Base-by-base conservation (phyloP, 2,888 invertebrate genomes). In the Diloba caeruleocephala region DNA sequence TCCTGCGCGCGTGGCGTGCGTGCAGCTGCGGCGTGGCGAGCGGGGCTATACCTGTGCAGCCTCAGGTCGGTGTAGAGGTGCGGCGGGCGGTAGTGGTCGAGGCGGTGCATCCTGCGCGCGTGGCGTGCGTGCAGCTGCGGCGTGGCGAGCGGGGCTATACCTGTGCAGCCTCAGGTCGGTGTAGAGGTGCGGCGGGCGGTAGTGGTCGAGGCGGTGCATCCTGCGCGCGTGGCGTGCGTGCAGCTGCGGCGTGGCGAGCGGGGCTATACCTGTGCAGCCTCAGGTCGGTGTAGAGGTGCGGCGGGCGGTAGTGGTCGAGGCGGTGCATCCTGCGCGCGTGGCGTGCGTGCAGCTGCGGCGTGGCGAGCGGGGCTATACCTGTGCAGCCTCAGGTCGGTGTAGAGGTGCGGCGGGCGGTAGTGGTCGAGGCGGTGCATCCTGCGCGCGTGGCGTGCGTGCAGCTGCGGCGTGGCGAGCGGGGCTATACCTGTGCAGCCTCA, bases 401-500 rank as follows among this genome's bases (percentile, higher is more conserved):
- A 26, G 10, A 26, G 26, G 10, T 63, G 59, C 50, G 71, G 71
- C 64, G 59, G 33, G 6, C 38, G 12, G 15, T 23, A 10, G 10
- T 39, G 48, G 33, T 8, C 36, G 39, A 37, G 32, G 17, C 53
- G 52, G 2, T 21, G 44, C 50, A 33, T 28, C n/a, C n/a, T n/a
- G n/a, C n/a, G n/a, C n/a, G n/a, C n/a, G n/a, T n/a, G n/a, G 58
- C 44, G 51, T 55, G 44, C 63, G 54, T 37, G 50, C 66, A 56
- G 59, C 65, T 63, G 59, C 51, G 71, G 72, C 65, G 57, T 46
- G 56, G 68, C 65, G 21, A 68, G 74, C 54, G 75, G 70, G 26
- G 73, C 63, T 14, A 69, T 70, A 71, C 12, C 78, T 79, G 1
- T 77, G 79, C 74, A 81, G 78, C 23, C 71, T 31, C 31, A 77